Base-by-base conservation (phyloP, 2,888 invertebrate genomes). In the Noctua fimbriata region DNA sequence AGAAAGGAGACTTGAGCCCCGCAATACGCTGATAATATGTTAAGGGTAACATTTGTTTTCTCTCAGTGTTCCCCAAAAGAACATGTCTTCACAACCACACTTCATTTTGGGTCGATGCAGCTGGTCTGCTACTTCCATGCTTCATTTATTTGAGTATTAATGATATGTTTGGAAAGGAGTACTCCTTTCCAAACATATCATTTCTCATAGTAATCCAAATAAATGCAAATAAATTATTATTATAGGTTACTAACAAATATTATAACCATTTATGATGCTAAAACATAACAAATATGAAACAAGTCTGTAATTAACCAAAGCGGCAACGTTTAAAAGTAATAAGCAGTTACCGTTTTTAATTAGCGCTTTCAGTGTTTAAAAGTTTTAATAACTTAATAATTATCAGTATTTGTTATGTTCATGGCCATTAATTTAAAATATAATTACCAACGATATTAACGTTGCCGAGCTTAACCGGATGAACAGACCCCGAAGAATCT, bases 301-400 rank as follows among this genome's bases (percentile, higher is more conserved):
- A 58, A 72, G 44, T 41, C 76, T 60, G n/a, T n/a, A 67, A 69
- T 67, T 67, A 82, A 49, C 55, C 6, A 41, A 44, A 1, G 41
- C 41, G 7, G 7, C 41, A 41, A 66, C 49, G 41, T 44, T 82
- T 52, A 47, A 58, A 74, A 75, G 69, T 67, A 63, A 78, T 60
- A 58, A 70, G 32, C 36, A 44, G 58, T 60, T 66, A 24, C 32
- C 3, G 12, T 78, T 67, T 76, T 70, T 58, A 70, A 70, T 70
- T 58, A 70, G 52, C 28, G n/a, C 14, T 70, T 44, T 77, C n/a
- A 70, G 32, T 65, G 32, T 41, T 82, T 49, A 41, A 36, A 47
- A 44, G 49, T 52, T 82, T 52, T 28, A 74, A 41, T 49, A 44
- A 2, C 58, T 41, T 63, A 7, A 60, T 49, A 24, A 58, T 65